phyloP scores from a whole-genome alignment of 2,113 vertebrate species.

The Indri indri region DNA sequence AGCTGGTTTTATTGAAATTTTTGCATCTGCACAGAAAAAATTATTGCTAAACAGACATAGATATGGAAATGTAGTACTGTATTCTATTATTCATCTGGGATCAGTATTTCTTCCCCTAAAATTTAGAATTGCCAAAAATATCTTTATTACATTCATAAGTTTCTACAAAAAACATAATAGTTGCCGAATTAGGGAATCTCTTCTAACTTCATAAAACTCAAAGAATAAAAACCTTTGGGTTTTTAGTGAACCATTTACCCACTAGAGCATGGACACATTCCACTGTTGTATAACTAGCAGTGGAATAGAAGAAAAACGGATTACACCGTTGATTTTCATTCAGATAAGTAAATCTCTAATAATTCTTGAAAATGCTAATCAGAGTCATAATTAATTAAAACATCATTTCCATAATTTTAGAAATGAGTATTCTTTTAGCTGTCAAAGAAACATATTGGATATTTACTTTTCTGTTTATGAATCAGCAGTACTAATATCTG shows the following conservation, averaged over 20 bases:
- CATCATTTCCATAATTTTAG: background rate
- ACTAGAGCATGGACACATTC: background rate
- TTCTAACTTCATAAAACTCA: background rate
- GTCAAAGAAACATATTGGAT: background rate
- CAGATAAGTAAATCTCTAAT: background rate
- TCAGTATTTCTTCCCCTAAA: background rate
- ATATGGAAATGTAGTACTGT: background rate
- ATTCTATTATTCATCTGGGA: background rate
- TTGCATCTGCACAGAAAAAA: background rate
- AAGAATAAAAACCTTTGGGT: background rate
- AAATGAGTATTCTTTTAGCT: background rate
- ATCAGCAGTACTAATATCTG: background rate
- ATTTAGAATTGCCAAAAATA: background rate
- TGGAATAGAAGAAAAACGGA: background rate
- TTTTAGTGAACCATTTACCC: background rate
- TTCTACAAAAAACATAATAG: background rate
- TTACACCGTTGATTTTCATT: background rate
- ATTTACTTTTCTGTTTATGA: background rate
- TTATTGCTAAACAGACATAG: background rate
- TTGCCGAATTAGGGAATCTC: background rate
- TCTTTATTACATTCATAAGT: background rate
- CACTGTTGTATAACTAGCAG: background rate
- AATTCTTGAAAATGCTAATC: background rate
- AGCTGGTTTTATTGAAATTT: background rate
- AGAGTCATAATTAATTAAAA: background rate